A percentile compares a stretch with the other conserved stretches of the same genome.
phyloP scores from a whole-genome alignment of 64 coral and sea anemone genomes.

The Pocillopora verrucosa region DNA sequence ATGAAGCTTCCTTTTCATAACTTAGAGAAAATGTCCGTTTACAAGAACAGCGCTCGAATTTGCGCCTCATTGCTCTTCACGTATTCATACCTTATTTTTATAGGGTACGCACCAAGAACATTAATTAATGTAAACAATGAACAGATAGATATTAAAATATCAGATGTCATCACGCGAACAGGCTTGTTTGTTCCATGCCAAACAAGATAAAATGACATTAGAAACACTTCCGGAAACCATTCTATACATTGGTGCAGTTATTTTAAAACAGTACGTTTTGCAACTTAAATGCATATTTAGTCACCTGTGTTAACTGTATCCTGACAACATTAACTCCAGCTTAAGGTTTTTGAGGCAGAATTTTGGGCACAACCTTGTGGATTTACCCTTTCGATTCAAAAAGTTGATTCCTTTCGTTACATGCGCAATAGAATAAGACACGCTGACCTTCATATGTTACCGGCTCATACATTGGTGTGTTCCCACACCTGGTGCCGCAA shows the following conservation, averaged over 20 bases:
- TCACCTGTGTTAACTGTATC: constrained; percentile 12
- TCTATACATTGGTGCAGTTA: neutral
- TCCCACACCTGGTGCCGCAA: neutral
- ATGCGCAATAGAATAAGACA: neutral
- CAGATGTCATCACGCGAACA: neutral
- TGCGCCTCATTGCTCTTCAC: too few species aligned
- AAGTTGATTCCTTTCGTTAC: neutral
- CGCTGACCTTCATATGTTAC: constrained; percentile 13
- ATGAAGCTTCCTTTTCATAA: constrained; percentile 1
- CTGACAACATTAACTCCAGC: constrained; percentile 8
- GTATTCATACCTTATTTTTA: too few species aligned
- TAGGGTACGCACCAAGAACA: too few species aligned
- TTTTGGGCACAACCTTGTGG: neutral
- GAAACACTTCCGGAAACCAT: neutral
- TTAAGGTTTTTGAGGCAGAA: neutral
- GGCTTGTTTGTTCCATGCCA: constrained; percentile 5
- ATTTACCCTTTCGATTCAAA: neutral
- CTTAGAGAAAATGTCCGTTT: neutral
- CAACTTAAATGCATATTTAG: neutral
- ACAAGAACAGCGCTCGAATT: neutral
- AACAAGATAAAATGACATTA: neutral
- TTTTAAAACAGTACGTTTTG: neutral
- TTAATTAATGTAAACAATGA: too few species aligned
- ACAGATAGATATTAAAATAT: neutral
- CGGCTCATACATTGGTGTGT: neutral